These are phyloP conservation scores for Drosophila gunungcola DNA, from an alignment of 1,140 invertebrate species.

Conservation along the genomic window DNA sequence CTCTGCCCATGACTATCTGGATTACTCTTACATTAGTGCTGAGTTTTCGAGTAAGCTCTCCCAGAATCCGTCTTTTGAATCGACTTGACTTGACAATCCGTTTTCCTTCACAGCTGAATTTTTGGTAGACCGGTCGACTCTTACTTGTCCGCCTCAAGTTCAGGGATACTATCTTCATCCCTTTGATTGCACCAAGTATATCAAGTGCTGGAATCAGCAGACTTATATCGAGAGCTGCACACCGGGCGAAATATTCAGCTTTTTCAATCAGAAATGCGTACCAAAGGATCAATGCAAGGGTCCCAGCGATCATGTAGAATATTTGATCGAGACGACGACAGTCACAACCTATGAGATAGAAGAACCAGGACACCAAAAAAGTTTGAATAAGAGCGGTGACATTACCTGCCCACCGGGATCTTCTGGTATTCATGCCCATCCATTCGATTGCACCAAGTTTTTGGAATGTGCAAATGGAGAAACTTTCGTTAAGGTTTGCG, in stretches of 20 bases:
- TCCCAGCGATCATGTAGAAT: slow-evolving; percentile 64
- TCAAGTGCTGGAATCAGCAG: slow-evolving; percentile 87
- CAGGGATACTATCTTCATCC: slow-evolving; percentile 87
- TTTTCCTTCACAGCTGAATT: slow-evolving; percentile 34
- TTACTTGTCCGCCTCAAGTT: slow-evolving; percentile 55
- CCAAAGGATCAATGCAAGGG: slow-evolving; percentile 42
- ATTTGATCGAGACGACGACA: slow-evolving; percentile 21
- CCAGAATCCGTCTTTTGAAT: background rate
- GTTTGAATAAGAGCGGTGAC: background rate
- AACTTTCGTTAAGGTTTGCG: slow-evolving; percentile 87
- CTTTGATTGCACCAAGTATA: slow-evolving; percentile 87
- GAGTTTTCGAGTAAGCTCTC: slow-evolving; percentile 56
- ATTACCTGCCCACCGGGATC: slow-evolving; percentile 84
- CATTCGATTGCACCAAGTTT: slow-evolving; percentile 88
- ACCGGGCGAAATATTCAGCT: slow-evolving; percentile 62
- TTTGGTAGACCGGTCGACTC: slow-evolving; percentile 47
- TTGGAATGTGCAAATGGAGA: slow-evolving; percentile 88
- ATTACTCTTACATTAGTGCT: slow-evolving; percentile 53
- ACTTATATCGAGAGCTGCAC: slow-evolving; percentile 87
- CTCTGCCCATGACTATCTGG: slow-evolving; percentile 58
- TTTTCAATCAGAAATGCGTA: slow-evolving; percentile 56
- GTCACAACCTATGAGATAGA: background rate
- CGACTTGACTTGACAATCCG: background rate
- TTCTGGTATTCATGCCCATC: slow-evolving; percentile 87
- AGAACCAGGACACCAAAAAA: background rate